A percentile compares a stretch with the other conserved stretches of the same genome.
Conservation (phyloP, 2,888 invertebrate species). For the Troides oblongomaculatus region DNA sequence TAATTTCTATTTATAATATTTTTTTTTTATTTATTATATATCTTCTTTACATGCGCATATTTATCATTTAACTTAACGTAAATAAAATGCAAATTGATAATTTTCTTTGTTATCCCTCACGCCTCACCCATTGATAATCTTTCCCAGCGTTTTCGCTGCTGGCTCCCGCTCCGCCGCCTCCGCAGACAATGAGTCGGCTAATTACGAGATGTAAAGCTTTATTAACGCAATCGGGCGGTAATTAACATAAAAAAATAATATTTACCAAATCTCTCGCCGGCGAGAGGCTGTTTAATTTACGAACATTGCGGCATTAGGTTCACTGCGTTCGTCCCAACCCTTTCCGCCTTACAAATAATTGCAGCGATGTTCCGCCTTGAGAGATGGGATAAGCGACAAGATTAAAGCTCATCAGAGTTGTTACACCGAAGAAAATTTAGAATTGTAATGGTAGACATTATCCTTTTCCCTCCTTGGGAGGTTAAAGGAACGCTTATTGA, state of each 20-base stretch:
- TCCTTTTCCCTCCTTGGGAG: slow-evolving; percentile 17
- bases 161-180: slow-evolving; percentile 57
- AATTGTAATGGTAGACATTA: slow-evolving; percentile 61
- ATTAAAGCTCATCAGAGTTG: slow-evolving; percentile 71
- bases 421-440: slow-evolving; percentile 63
- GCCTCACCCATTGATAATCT: slow-evolving; percentile 43
- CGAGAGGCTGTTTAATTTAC: slow-evolving; percentile 70
- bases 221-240: slow-evolving; percentile 76
- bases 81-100: slow-evolving; percentile 32
- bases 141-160: slow-evolving; percentile 41
- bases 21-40: too few species aligned
- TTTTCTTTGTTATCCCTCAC: slow-evolving; percentile 33
- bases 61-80: slow-evolving; percentile 1
- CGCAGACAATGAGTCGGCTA: slow-evolving; percentile 67
- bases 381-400: slow-evolving; percentile 69
- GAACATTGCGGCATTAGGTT: slow-evolving; percentile 75
- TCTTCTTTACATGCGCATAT: too few species aligned
- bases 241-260: slow-evolving; percentile 81
- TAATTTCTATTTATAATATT: too few species aligned
- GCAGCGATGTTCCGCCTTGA: slow-evolving; percentile 69
- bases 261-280: slow-evolving; percentile 64
- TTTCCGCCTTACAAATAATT: slow-evolving; percentile 74
- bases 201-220: slow-evolving; percentile 78
- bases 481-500: slow-evolving; percentile 32
- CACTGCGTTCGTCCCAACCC: slow-evolving; percentile 65